Base-by-base conservation (phyloP, 2,113 vertebrate genomes). In the Lepus americanus region DNA sequence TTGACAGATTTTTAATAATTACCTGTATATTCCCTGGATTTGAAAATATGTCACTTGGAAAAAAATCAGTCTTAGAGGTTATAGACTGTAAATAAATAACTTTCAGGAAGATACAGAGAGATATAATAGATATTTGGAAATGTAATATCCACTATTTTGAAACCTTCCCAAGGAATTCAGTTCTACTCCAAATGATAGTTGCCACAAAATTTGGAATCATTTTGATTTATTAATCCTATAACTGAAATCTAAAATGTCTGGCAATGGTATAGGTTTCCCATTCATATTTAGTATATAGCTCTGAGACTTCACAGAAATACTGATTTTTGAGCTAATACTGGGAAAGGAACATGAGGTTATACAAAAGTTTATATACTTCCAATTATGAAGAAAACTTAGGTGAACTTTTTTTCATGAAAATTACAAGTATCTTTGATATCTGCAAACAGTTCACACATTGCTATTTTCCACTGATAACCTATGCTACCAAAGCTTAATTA, bases 181-280 rank as follows among this genome's bases (percentile, higher is more conserved):
- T 66, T 97, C 25, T 84, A 12, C 61, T 64, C 16, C 72, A 90
- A 93, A 82, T 14, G 14, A 0, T 17, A 92, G 51, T 17, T 83
- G 13, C 51, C 90, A 25, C 79, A 17, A 96, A 70, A 25, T 74
- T 84, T 61, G 0, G 59, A 19, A 29, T 77, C 25, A 94, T 87
- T 94, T 88, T 95, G 82, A 80, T 70, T 93, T 94, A 87, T 90
- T 92, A 90, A 87, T 74, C 92, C 85, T 96, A 49, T 59, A 73
- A 79, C 10, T 44, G 20, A 92, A 96, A 89, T 36, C 78, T 91
- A 90, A 92, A 97, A 76, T 89, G 66, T 79, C 27, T 72, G 12
- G 87, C 61, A 36, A 89, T 53, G 7, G 27, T 79, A 66, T 49
- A 19, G 14, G 8, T 16, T 64, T 82, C 39, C 33, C 9, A 11